Percentiles rank a stretch among this genome's conserved stretches.
These are phyloP conservation scores for Caenorhabditis inopinata DNA, from an alignment of 1,140 invertebrate genomes.

Conservation along the genomic window DNA sequence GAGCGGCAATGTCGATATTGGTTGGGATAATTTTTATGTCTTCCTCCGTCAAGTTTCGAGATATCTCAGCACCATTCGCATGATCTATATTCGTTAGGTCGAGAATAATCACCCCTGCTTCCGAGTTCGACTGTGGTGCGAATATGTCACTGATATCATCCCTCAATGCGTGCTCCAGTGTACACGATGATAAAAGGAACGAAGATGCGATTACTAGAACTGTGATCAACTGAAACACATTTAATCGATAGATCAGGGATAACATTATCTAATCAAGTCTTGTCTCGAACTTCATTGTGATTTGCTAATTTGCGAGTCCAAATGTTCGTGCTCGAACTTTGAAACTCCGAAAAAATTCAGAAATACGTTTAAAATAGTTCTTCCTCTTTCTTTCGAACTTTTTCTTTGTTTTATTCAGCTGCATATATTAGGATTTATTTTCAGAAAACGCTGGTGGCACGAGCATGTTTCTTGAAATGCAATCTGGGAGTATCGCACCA, in stretches of 20 bases:
- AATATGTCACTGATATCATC: not conserved
- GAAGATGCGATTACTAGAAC: not conserved
- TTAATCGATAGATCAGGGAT: too few relatives aligned
- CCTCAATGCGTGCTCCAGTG: not conserved
- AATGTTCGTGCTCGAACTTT: too few relatives aligned
- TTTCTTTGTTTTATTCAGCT: too few relatives aligned
- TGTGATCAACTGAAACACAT: not conserved
- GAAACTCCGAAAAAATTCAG: too few relatives aligned
- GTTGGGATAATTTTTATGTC: conserved; percentile 32
- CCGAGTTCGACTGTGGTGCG: not conserved
- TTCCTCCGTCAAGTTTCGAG: conserved; percentile 5
- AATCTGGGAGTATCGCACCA: not conserved
- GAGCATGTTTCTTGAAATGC: too few relatives aligned
- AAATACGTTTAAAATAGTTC: too few relatives aligned
- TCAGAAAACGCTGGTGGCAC: too few relatives aligned
- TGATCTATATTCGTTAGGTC: conserved; percentile 25
- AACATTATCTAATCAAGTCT: too few relatives aligned
- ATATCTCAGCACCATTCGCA: conserved; percentile 19
- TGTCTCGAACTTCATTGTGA: too few relatives aligned
- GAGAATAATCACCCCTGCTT: conserved; percentile 12
- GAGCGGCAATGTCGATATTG: conserved; percentile 1
- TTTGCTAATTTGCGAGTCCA: too few relatives aligned
- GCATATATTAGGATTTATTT: too few relatives aligned
- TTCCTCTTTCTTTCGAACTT: too few relatives aligned
- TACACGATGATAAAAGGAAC: not conserved